Evolutionary conservation across 1,140 invertebrate genomes (phyloP).

Genomic region (Drosophila subobscura): DNA sequence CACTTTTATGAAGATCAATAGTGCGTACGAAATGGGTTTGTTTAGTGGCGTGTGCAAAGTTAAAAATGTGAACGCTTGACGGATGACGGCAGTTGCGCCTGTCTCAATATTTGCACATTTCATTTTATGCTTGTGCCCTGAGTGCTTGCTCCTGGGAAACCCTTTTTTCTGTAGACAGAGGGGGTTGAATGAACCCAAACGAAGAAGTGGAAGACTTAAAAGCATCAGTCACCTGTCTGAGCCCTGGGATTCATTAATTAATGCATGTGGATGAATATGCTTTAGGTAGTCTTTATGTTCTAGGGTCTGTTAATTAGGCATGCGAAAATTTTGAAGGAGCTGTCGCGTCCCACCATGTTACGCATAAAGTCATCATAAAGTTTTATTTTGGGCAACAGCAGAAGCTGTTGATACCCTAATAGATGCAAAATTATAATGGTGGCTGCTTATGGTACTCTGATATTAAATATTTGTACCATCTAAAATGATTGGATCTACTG

Average conservation of each 20-base stretch:
- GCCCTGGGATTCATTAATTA: slow-evolving; percentile 33
- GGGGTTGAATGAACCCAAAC: slow-evolving; percentile 55
- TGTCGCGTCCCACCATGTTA: too few relatives aligned
- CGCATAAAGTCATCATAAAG: too few relatives aligned
- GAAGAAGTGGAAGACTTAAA: slow-evolving; percentile 1
- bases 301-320: slow-evolving; percentile 53
- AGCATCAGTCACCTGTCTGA: slow-evolving; percentile 54
- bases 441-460: too few relatives aligned
- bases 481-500: too few relatives aligned
- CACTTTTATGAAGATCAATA: slow-evolving; percentile 24
- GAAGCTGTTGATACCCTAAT: too few relatives aligned
- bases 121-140: slow-evolving; percentile 40
- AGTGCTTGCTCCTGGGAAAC: slow-evolving; percentile 25
- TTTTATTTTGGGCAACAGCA: too few relatives aligned
- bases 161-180: slow-evolving; percentile 27
- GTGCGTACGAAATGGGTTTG: slow-evolving; percentile 57
- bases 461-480: too few relatives aligned
- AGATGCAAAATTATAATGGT: too few relatives aligned
- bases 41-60: slow-evolving; percentile 54
- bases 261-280: slow-evolving; percentile 32
- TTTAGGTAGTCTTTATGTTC: slow-evolving; percentile 21
- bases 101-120: slow-evolving; percentile 59
- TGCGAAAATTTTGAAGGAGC: slow-evolving; percentile 14
- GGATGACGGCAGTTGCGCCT: slow-evolving; percentile 27
- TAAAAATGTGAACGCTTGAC: slow-evolving; percentile 21